Conservation (phyloP, 2,113 vertebrate species). For the Vicugna pacos region DNA sequence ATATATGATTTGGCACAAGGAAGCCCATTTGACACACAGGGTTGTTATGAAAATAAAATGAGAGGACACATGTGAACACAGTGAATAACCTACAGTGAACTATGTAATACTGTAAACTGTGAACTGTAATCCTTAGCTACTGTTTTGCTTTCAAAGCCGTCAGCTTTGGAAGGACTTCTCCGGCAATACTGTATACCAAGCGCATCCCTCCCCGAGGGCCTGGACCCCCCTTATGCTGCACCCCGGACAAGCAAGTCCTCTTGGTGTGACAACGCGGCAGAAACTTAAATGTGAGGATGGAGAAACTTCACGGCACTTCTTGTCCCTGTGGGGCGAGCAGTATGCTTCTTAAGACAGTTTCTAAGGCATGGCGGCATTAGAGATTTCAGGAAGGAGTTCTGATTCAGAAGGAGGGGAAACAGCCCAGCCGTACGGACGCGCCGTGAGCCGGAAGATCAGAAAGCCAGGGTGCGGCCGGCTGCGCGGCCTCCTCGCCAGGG, state of each 20-base stretch:
- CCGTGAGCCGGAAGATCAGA: neutral
- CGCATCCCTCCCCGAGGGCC: neutral
- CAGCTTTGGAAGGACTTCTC: neutral
- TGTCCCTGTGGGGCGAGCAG: neutral
- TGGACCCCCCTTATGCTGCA: neutral
- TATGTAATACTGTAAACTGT: neutral
- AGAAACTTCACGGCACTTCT: neutral
- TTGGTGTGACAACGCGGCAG: neutral
- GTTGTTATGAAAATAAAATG: neutral
- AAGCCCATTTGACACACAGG: neutral
- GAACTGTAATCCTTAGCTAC: neutral
- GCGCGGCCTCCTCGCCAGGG: neutral
- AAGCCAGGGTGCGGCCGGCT: too few species aligned
- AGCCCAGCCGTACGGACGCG: neutral
- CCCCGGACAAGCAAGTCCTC: neutral
- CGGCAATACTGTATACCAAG: neutral
- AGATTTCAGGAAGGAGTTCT: neutral
- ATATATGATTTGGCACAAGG: neutral
- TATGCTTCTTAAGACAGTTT: neutral
- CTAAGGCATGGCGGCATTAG: neutral
- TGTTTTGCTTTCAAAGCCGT: neutral
- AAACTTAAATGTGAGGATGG: neutral
- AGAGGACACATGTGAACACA: neutral
- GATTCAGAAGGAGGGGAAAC: neutral
- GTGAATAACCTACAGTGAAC: neutral